phyloP scores from a whole-genome alignment of 2,797 vertebrate genomes.

The Nyctalus aviator region DNA sequence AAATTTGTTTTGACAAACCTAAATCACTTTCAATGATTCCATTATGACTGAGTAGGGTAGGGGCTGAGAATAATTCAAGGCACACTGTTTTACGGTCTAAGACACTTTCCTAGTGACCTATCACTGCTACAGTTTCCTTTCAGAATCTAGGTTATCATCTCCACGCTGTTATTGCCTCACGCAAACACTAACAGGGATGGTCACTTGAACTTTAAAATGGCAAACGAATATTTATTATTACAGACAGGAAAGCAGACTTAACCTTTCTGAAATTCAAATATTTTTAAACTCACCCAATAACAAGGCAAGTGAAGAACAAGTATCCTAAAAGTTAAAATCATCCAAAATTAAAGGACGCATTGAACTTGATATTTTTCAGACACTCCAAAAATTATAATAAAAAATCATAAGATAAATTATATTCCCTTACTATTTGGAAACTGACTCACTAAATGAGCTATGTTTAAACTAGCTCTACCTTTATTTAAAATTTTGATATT shows the following conservation, averaged over 20 bases:
- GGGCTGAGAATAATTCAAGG: not conserved
- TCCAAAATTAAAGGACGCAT: not conserved
- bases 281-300: conserved; percentile 32
- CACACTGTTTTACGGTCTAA: conserved; percentile 29
- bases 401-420: conserved; percentile 46
- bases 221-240: conserved; percentile 12
- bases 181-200: conserved; percentile 32
- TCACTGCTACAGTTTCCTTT: conserved; percentile 31
- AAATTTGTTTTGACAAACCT: conserved; percentile 32
- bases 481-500: not conserved
- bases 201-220: conserved; percentile 37
- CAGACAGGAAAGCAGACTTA: not conserved
- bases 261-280: conserved; percentile 1
- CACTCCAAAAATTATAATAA: conserved; percentile 31
- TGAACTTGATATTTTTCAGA: conserved; percentile 38
- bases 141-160: conserved; percentile 50
- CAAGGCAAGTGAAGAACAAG: not conserved
- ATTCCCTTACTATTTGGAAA: not conserved
- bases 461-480: not conserved
- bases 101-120: conserved; percentile 61
- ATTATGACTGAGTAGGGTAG: not conserved
- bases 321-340: conserved; percentile 51
- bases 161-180: not conserved
- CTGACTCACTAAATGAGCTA: conserved; percentile 4
- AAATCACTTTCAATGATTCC: conserved; percentile 39